Evolutionary conservation across 2,888 invertebrate genomes (phyloP).

Genomic region (Lasioglossum marginatum): DNA sequence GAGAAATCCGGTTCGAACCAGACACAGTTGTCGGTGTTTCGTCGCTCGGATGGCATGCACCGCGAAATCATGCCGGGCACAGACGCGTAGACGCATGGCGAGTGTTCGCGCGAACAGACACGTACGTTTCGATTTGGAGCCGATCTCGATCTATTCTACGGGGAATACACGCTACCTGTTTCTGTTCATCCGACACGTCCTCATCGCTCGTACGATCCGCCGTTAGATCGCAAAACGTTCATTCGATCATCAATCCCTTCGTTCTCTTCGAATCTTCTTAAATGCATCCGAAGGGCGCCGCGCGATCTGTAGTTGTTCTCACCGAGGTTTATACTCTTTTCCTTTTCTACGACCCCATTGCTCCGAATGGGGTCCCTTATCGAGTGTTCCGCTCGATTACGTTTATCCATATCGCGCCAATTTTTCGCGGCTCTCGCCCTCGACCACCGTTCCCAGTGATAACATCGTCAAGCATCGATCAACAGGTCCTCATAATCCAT

Average conservation of each 20-base stretch:
- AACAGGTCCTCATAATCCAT: neutral
- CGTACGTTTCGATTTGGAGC: conserved; percentile 33
- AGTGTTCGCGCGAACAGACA: conserved; percentile 49
- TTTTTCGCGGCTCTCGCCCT: neutral
- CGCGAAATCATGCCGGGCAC: conserved; percentile 52
- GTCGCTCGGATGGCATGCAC: conserved; percentile 45
- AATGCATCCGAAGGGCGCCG: neutral
- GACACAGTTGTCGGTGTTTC: conserved; percentile 69
- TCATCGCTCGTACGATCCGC: neutral
- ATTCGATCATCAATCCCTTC: neutral
- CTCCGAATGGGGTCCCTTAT: neutral
- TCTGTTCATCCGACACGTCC: neutral
- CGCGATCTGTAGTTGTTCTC: neutral
- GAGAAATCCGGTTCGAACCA: conserved; percentile 74
- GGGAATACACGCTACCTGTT: neutral
- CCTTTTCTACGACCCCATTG: no score
- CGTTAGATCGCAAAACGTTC: neutral
- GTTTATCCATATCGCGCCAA: neutral
- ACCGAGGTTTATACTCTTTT: neutral
- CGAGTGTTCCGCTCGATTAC: neutral
- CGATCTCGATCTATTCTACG: neutral
- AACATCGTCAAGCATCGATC: neutral
- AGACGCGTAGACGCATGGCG: conserved; percentile 47
- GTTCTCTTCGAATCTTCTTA: neutral
- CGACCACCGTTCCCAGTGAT: neutral